Base-by-base conservation (phyloP, 2,888 invertebrate genomes). In the Eubasilissa splendida region DNA sequence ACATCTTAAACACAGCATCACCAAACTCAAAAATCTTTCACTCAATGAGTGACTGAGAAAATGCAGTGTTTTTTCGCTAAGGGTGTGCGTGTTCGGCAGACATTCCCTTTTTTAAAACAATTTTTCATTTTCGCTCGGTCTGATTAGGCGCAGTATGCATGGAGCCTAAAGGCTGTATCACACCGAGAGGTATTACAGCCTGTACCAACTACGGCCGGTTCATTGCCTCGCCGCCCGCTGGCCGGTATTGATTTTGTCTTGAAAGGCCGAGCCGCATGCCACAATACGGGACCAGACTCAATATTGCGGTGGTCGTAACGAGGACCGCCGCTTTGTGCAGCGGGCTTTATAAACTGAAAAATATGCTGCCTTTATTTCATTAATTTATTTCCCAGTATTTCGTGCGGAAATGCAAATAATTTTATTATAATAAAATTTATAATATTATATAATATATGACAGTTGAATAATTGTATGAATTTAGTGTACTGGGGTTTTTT, bases 231-330 rank as follows among this genome's bases (percentile, higher is more conserved):
- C 54, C 14, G 22, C 22, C 54, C 71, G 53, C 22, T 54, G 71
- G 22, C 71, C 71, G 54, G 71, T 71, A 71, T 71, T 71, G 71
- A 71, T 71, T 71, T 71, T n/a, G 68, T 10, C 68, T 50, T 50
- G n/a, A 33, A 33, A 11, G 68, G 50, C 68, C 63, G 63, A 63
- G 63, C 33, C 33, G 2, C 42, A 42, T 7, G 66, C 42, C 66
- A 68, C 42, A 68, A 42, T 68, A 52, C 66, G 42, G 42, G 50
- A 68, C 50, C 50, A 22, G 70, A 52, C 52, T n/a, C 42, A 22
- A 53, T 70, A 70, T 70, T 70, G 70, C 70, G 70, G 52, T 70
- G 70, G 70, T 70, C 70, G 53, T 52, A 70, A 63, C 31, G 63
- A 31, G 63, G 60, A 31, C 60, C 9, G 11, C 9, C 42, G 42